A percentile compares a stretch with the other conserved stretches of the same genome.
Conservation (phyloP, 1,140 invertebrate species). For the Saxidomus purpurata region DNA sequence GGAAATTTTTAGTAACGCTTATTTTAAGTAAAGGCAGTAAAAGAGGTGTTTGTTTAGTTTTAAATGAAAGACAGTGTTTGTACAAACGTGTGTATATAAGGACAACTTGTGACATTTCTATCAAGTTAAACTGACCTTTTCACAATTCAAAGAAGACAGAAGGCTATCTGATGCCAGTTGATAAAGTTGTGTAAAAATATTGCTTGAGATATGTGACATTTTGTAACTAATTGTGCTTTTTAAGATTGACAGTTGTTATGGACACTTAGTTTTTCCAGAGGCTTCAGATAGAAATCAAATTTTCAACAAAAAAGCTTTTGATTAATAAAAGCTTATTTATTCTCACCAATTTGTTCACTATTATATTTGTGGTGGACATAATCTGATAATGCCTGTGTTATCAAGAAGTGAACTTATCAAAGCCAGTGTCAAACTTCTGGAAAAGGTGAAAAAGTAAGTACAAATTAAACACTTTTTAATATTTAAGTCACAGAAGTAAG, state of each 20-base stretch:
- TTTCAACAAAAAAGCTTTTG: too few species aligned
- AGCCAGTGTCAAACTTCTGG: conserved; percentile 58
- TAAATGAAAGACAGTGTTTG: too few species aligned
- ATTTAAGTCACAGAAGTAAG: too few species aligned
- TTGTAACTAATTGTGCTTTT: background rate
- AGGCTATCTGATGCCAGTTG: background rate
- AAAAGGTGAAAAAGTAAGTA: conserved; percentile 63
- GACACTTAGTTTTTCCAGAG: too few species aligned
- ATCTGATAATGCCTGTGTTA: conserved; percentile 60
- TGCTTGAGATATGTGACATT: background rate
- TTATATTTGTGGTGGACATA: too few species aligned
- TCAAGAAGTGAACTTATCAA: conserved; percentile 60
- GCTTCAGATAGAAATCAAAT: too few species aligned
- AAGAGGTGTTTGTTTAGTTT: too few species aligned
- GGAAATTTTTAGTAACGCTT: background rate
- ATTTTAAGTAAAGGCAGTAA: too few species aligned
- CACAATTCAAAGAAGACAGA: background rate
- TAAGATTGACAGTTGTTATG: background rate
- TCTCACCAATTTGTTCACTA: too few species aligned
- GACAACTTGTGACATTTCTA: background rate
- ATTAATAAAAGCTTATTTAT: too few species aligned
- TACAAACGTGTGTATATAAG: too few species aligned
- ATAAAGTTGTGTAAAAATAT: background rate
- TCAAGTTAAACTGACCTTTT: background rate
- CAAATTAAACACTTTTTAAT: too few species aligned